Evolutionary conservation across 1,140 invertebrate genomes (phyloP), one percentile per base, ranked within the genome.

Genomic region (Polypedilum pembai): DNA sequence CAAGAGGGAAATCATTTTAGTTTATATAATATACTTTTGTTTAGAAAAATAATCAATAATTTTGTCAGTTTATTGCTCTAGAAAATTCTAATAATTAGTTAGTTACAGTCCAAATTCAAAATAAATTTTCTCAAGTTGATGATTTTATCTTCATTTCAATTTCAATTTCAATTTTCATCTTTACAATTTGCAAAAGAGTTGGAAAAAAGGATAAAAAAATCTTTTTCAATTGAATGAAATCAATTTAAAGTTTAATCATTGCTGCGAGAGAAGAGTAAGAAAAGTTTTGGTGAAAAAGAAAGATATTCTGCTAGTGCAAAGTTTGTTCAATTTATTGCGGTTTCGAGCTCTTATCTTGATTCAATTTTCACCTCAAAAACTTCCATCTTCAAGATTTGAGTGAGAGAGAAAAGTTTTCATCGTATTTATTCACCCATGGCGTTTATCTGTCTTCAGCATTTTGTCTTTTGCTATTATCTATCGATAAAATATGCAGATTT

Each of bases 191-290:
- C 2, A 15, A 56, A 56, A 33, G 24, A 33, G 24, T 33, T n/a
- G n/a, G 5, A 33, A 33, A 33, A 33, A 33, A 33, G 24, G 24
- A 33, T 33, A 33, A 33, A n/a, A 45, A 56, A 56, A 56, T 56
- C n/a, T 12, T 56, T 56, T 15, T 56, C 12, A 56, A 56, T 56
- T 12, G 45, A 56, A 56, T 12, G 45, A 56, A 56, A 56, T 56
- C 45, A 56, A 56, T 56, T 56, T 56, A 56, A 56, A 56, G 8
- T 56, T 56, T 56, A 56, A 56, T 56, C 45, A 56, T 56, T 45
- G 12, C 12, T 45, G 41, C 41, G 41, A 45, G 7, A 15, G 15
- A 45, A n/a, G n/a, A n/a, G n/a, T n/a, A n/a, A 33, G 5, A 33
- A 33, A 33, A 5, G 1, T 33, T 33, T 56, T 15, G 12, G 45